Evolutionary conservation across 2,113 vertebrate species (phyloP).

Genomic region (Osmerus eperlanus): DNA sequence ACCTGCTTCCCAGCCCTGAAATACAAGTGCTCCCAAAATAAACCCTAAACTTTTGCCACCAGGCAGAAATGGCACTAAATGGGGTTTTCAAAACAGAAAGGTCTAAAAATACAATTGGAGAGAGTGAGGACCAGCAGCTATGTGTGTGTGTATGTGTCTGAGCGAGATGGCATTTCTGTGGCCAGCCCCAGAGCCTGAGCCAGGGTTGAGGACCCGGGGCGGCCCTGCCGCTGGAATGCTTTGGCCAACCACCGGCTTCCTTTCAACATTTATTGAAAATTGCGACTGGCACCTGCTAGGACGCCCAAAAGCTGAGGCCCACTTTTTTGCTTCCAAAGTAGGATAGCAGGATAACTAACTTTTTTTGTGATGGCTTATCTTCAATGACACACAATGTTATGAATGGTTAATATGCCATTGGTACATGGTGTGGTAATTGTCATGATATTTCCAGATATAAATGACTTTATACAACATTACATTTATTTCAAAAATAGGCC

Average conservation of each 20-base stretch:
- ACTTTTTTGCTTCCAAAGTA: too few species aligned
- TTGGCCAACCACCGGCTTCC: conserved; percentile 67
- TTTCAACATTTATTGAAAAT: conserved; percentile 64
- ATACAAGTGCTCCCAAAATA: conserved; percentile 65
- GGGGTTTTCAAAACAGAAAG: conserved; percentile 67
- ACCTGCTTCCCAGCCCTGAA: conserved; percentile 65
- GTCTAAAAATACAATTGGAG: conserved; percentile 70
- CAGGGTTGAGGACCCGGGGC: conserved; percentile 53
- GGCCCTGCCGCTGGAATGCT: conserved; percentile 67
- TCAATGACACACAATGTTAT: too few species aligned
- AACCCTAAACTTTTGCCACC: conserved; percentile 67
- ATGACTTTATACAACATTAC: too few species aligned
- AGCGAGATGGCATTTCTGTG: conserved; percentile 62
- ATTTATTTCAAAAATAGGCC: too few species aligned
- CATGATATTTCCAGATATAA: too few species aligned
- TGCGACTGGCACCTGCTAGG: conserved; percentile 62
- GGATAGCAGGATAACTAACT: too few species aligned
- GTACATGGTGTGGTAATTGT: too few species aligned
- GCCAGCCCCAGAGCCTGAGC: conserved; percentile 49
- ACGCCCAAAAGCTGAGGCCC: conserved; percentile 7
- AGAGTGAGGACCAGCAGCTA: conserved; percentile 57
- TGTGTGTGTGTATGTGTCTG: conserved; percentile 23
- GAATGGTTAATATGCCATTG: too few species aligned
- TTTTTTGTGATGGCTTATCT: too few species aligned
- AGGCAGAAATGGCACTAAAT: conserved; percentile 55